Conservation (phyloP, 2,113 vertebrate genomes). For the Nipponia nippon region DNA sequence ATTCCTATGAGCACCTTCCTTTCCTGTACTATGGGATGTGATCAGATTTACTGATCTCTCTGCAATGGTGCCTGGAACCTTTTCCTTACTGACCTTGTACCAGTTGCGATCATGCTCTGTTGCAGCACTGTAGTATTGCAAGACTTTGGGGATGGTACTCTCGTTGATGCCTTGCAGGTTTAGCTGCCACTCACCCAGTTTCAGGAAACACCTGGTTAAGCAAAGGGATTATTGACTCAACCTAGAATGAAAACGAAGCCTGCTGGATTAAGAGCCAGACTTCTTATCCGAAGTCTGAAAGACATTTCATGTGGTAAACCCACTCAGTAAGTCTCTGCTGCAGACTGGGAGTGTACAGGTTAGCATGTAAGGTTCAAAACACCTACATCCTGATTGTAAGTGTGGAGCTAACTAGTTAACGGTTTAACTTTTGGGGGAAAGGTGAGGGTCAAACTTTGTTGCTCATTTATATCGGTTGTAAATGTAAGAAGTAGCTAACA, state of each 20-base stretch:
- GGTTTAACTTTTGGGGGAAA: neutral
- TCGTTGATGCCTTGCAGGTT: slow-evolving; percentile 98
- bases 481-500: neutral
- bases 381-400: neutral
- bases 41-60: neutral
- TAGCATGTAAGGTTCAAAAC: neutral
- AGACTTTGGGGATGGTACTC: slow-evolving; percentile 95
- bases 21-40: neutral
- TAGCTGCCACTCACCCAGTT: slow-evolving; percentile 97
- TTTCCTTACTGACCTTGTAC: slow-evolving; percentile 87
- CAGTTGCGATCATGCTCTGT: slow-evolving; percentile 96
- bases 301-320: neutral
- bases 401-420: neutral
- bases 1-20: neutral
- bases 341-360: neutral
- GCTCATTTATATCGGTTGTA: neutral
- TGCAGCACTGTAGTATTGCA: slow-evolving; percentile 96
- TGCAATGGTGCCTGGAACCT: neutral
- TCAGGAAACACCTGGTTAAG: slow-evolving; percentile 90
- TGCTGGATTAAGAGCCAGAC: neutral
- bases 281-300: neutral
- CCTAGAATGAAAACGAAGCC: neutral
- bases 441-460: neutral
- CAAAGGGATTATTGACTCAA: slow-evolving; percentile 8
- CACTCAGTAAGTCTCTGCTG: neutral